Conservation (phyloP, 2,113 vertebrate species). For the Pollimyrus isidori region DNA sequence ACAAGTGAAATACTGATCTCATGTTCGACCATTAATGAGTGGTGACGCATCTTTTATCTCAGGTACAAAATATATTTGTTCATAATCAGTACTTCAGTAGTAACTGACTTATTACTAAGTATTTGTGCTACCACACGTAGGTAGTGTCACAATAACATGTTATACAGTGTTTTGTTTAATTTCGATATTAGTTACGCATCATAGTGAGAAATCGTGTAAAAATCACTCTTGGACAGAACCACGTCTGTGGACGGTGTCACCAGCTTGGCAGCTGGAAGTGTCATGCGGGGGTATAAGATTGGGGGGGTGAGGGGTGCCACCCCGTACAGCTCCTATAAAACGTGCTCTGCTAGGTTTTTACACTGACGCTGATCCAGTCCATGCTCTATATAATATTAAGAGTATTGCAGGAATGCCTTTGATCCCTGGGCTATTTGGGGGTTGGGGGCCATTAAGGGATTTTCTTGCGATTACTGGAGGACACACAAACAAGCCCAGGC, state of each 20-base stretch:
- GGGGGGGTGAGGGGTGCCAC: background rate
- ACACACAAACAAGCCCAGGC: background rate
- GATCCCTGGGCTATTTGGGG: constrained; percentile 22
- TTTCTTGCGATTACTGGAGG: constrained; percentile 17
- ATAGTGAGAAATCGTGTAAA: background rate
- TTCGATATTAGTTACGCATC: background rate
- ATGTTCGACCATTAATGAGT: background rate
- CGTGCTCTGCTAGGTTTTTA: constrained; percentile 24
- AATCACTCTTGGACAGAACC: background rate
- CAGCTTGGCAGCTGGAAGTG: background rate
- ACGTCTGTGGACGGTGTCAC: background rate
- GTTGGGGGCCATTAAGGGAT: background rate
- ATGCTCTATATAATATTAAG: constrained; percentile 20
- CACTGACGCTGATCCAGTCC: constrained; percentile 16
- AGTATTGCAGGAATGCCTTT: constrained; percentile 32
- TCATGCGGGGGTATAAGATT: background rate
- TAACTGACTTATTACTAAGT: background rate
- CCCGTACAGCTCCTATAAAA: constrained; percentile 13
- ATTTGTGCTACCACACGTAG: background rate
- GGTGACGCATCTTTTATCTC: background rate
- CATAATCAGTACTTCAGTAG: background rate
- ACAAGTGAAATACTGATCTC: background rate
- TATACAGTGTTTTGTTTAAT: background rate
- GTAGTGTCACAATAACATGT: background rate
- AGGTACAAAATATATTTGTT: background rate